Conservation (phyloP, 2,888 invertebrate genomes). For the Diaperis boleti region DNA sequence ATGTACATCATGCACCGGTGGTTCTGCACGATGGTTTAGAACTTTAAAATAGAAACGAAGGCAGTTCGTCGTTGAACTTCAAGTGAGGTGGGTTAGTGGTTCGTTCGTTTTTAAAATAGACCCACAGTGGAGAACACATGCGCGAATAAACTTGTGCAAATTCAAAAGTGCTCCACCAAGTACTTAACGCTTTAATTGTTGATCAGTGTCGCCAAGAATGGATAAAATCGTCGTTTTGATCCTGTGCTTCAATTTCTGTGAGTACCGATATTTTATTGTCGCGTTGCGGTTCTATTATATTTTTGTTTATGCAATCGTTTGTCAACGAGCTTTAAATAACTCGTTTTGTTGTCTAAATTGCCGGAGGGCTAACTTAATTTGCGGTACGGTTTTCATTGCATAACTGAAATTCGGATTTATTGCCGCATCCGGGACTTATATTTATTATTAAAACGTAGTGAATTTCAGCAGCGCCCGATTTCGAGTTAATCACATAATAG, state of each 20-base stretch:
- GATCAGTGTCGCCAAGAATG: conserved; percentile 25
- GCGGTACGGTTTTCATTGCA: not conserved
- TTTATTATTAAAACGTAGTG: conserved; percentile 4
- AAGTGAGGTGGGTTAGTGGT: conserved; percentile 47
- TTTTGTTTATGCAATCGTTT: conserved; percentile 13
- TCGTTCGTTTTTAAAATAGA: conserved; percentile 47
- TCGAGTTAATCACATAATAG: conserved; percentile 16
- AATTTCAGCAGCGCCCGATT: conserved; percentile 20
- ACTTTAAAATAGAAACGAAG: conserved; percentile 52
- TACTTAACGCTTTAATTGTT: conserved; percentile 29
- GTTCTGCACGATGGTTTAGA: conserved; percentile 49
- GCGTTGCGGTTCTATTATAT: not conserved
- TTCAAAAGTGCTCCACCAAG: conserved; percentile 24
- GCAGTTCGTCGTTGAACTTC: conserved; percentile 52
- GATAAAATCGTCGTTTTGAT: conserved; percentile 37
- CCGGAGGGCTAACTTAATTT: not conserved
- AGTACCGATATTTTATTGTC: conserved; percentile 22
- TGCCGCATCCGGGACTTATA: conserved; percentile 7
- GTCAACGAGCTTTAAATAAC: conserved; percentile 21
- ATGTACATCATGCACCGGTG: conserved; percentile 50
- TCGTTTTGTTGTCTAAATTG: conserved; percentile 17
- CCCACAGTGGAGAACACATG: conserved; percentile 26
- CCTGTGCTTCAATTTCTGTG: conserved; percentile 39
- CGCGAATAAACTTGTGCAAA: conserved; percentile 29
- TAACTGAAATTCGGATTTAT: conserved; percentile 1